Base-by-base conservation (phyloP, 2,888 invertebrate species). In the Muscina levida region DNA sequence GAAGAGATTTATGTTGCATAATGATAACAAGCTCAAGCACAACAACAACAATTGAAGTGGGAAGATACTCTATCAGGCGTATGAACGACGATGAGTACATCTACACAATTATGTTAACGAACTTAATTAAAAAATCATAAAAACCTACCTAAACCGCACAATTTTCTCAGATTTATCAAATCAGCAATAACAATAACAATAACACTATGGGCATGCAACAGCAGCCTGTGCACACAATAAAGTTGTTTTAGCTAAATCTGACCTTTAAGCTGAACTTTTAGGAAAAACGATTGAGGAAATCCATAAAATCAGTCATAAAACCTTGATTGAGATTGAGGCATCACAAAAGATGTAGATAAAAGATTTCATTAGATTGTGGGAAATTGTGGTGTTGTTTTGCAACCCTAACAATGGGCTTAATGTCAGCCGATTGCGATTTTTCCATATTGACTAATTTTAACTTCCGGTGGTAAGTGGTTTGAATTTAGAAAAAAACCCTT, bases 1-100 rank as follows among this genome's bases (percentile, higher is more conserved):
- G 62, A 62, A 62, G 62, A 62, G 62, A 62, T 62, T 62, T 42
- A 62, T 62, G 13, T 62, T 62, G 62, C 62, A 62, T 22, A 62
- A 62, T 62, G 19, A 62, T 22, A 62, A 42, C 31, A 31, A n/a
- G n/a, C n/a, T n/a, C 31, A 31, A 31, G 4, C 42, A 62, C n/a
- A 59, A 39, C 39, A 59, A 42, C 17, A 62, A 42, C 8, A 8
- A 3, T 8, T 5, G 31, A 26, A 17, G 39, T 62, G 42, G 42
- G 17, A 62, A 59, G 62, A 42, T 62, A 15, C n/a, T 42, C 3
- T 31, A 31, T 31, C 31, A 31, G 31, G 31, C 31, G 31, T 31
- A 31, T 17, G 8, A 22, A 10, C 22, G 22, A 51, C 51, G 22
- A 26, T 11, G 2, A 24, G 4, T 24, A 56, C 11, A n/a, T n/a